Evolutionary conservation across 2,888 invertebrate genomes (phyloP).

Genomic region (Synanthedon andrenaeformis): DNA sequence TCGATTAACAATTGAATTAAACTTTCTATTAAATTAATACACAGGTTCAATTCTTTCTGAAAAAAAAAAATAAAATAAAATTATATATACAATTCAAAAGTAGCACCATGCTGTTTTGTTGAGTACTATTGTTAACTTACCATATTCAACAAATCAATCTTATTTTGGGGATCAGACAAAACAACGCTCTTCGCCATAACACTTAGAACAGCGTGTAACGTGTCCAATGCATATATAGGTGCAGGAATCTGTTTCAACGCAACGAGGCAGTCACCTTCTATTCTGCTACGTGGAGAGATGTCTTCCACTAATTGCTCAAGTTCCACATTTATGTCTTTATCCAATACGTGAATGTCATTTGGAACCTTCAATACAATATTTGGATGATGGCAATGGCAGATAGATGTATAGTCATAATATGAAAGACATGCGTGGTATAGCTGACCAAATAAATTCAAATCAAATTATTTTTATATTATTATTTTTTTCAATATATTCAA

Average conservation of each 20-base stretch:
- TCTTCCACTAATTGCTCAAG: conserved; percentile 36
- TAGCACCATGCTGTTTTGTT: background rate
- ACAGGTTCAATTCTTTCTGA: conserved; percentile 62
- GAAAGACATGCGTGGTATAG: no score
- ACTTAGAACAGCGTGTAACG: conserved; percentile 34
- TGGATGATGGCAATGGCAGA: background rate
- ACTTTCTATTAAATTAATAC: conserved; percentile 55
- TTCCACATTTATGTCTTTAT: conserved; percentile 33
- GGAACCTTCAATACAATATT: conserved; percentile 19
- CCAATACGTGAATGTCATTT: conserved; percentile 28
- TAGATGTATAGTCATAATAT: no score
- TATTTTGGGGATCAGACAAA: conserved; percentile 20
- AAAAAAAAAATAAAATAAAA: conserved; percentile 16
- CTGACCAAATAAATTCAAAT: no score
- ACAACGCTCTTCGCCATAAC: conserved; percentile 39
- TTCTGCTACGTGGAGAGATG: conserved; percentile 3
- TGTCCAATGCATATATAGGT: conserved; percentile 50
- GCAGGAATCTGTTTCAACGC: conserved; percentile 48
- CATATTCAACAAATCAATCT: conserved; percentile 29
- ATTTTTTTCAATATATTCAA: no score
- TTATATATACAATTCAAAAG: background rate
- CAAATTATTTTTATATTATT: no score
- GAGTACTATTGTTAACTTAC: conserved; percentile 15
- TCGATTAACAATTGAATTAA: conserved; percentile 61
- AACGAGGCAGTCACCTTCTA: conserved; percentile 31